Evolutionary conservation across 2,888 invertebrate species (phyloP).

Genomic region (Hartigia nigra): DNA sequence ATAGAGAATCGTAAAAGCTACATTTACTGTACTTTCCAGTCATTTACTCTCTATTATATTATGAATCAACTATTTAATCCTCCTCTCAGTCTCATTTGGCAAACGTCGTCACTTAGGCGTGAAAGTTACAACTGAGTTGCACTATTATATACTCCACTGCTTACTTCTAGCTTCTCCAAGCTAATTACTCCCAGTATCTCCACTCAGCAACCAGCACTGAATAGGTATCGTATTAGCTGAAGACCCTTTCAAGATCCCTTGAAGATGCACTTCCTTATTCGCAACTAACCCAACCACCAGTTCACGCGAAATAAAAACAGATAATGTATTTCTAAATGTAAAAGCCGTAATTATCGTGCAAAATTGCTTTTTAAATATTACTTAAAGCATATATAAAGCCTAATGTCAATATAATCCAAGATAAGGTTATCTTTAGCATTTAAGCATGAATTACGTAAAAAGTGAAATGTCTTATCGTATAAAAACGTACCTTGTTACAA

Average conservation of each 20-base stretch:
- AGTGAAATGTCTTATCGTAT: neutral
- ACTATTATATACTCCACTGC: neutral
- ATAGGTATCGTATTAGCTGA: constrained; percentile 19
- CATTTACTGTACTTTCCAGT: neutral
- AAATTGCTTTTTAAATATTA: no score
- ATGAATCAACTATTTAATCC: neutral
- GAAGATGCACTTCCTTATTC: constrained; percentile 4
- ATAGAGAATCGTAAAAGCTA: neutral
- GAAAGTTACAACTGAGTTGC: neutral
- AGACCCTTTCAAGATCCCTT: neutral
- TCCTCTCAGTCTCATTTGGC: neutral
- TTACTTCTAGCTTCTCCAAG: constrained; percentile 8
- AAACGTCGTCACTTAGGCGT: neutral
- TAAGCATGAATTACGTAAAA: neutral
- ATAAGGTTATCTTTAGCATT: neutral
- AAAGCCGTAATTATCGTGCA: no score
- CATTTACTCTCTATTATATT: neutral
- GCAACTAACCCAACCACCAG: neutral
- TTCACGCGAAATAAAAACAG: neutral
- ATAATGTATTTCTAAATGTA: no score
- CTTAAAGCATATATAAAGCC: no score
- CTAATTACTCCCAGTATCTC: constrained; percentile 19
- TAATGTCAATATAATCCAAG: neutral
- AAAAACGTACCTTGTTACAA: neutral
- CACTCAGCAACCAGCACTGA: constrained; percentile 3